A percentile compares a stretch with the other conserved stretches of the same genome.
phyloP scores from a whole-genome alignment of 2,113 vertebrate species.

The Turnix velox region DNA sequence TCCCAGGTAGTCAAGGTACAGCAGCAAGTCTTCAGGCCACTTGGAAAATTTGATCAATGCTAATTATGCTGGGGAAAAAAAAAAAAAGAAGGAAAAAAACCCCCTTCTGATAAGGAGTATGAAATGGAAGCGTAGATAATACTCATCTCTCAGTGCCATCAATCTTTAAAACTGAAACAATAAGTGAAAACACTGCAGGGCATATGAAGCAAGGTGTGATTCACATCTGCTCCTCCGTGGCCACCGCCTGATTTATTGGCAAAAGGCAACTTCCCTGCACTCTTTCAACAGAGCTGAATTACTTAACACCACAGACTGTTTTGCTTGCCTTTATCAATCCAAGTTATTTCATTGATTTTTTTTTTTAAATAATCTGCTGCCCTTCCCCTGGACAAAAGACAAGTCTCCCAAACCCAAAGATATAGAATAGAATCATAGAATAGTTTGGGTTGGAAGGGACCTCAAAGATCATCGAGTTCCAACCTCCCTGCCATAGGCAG shows the following conservation, averaged over 20 bases:
- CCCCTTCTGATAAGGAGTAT: conserved; percentile 47
- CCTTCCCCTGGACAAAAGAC: not conserved
- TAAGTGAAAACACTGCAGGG: conserved; percentile 55
- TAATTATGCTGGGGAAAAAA: conserved; percentile 44
- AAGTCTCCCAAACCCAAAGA: not conserved
- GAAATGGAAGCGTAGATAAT: conserved; percentile 46
- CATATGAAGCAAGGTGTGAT: conserved; percentile 68
- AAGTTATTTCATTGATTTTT: not conserved
- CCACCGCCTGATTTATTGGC: conserved; percentile 51
- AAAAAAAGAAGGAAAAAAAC: too few relatives aligned
- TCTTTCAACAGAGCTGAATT: conserved; percentile 49
- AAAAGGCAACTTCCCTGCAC: conserved; percentile 15
- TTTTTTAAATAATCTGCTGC: not conserved
- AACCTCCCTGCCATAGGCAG: too few relatives aligned
- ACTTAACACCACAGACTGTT: not conserved
- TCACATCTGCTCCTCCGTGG: conserved; percentile 52
- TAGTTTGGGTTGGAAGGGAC: too few relatives aligned
- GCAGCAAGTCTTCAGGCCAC: not conserved
- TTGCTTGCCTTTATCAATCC: not conserved
- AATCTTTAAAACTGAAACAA: conserved; percentile 62
- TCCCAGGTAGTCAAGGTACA: not conserved
- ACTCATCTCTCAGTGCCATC: conserved; percentile 46
- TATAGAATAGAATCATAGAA: too few relatives aligned
- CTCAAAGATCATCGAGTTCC: too few relatives aligned
- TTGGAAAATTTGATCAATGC: conserved; percentile 40